Evolutionary conservation across 2,888 invertebrate genomes (phyloP).

Genomic region (Macropis europaea): DNA sequence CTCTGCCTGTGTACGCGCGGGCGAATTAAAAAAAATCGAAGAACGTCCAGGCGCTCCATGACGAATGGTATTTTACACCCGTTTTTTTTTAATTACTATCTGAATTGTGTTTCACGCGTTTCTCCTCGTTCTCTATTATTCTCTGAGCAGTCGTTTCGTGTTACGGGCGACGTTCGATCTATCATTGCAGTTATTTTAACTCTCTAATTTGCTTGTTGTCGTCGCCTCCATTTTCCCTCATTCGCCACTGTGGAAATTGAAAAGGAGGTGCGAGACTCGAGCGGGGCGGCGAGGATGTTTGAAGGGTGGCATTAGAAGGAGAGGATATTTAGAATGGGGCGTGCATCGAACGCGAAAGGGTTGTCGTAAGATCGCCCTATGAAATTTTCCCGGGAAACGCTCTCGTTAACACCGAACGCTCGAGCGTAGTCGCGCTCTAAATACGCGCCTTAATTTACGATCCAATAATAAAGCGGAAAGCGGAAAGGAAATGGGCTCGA

Average conservation of each 20-base stretch:
- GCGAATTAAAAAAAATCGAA: too few species aligned
- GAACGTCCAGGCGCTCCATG: too few species aligned
- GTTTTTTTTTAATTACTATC: too few species aligned
- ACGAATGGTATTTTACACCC: too few species aligned
- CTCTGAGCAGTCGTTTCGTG: slow-evolving; percentile 18
- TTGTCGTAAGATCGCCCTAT: neutral
- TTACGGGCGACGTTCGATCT: slow-evolving; percentile 19
- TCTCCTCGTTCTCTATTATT: slow-evolving; percentile 17
- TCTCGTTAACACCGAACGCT: slow-evolving; percentile 24
- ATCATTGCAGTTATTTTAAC: slow-evolving; percentile 21
- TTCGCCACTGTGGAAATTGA: slow-evolving; percentile 18
- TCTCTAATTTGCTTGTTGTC: slow-evolving; percentile 10
- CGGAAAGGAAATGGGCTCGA: neutral
- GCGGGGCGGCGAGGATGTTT: neutral
- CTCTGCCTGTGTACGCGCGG: too few species aligned
- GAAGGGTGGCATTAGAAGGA: too few species aligned
- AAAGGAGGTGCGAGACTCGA: slow-evolving; percentile 16
- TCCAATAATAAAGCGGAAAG: neutral
- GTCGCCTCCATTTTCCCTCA: neutral
- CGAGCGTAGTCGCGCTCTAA: slow-evolving; percentile 10
- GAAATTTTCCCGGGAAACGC: neutral
- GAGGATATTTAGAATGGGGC: too few species aligned
- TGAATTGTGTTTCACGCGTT: too few species aligned
- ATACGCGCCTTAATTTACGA: slow-evolving; percentile 20
- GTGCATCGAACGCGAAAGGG: too few species aligned